Evolutionary conservation across 1,140 invertebrate species (phyloP).

Genomic region (Drosophila pandora): DNA sequence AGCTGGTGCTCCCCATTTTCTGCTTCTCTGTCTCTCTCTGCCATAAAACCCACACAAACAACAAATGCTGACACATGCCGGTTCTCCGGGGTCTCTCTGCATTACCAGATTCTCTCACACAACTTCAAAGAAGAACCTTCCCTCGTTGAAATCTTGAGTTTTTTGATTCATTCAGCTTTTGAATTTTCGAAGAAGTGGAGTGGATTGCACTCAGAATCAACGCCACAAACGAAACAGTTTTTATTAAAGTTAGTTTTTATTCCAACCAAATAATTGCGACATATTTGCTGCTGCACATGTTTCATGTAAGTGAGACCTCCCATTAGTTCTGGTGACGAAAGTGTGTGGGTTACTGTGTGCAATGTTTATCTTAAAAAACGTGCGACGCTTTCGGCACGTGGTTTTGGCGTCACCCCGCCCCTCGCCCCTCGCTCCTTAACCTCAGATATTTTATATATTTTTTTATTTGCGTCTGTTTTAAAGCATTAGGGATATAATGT

Average conservation of each 20-base stretch:
- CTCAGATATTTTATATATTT: constrained; percentile 5
- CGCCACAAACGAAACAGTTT: constrained; percentile 7
- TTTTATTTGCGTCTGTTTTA: constrained; percentile 43
- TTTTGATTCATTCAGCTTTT: constrained; percentile 68
- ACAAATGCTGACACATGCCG: constrained; percentile 8
- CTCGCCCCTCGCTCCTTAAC: neutral
- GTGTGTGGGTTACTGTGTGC: constrained; percentile 12
- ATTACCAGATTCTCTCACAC: constrained; percentile 27
- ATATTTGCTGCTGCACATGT: constrained; percentile 60
- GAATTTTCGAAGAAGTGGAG: constrained; percentile 61
- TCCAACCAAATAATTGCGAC: constrained; percentile 48
- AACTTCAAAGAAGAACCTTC: constrained; percentile 42
- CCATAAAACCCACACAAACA: constrained; percentile 17
- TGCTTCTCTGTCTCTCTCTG: constrained; percentile 6
- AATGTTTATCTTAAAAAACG: constrained; percentile 44
- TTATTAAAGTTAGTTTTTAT: constrained; percentile 15
- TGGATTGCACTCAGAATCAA: constrained; percentile 44
- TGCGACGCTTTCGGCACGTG: constrained; percentile 52
- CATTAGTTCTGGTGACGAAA: neutral
- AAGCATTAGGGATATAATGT: constrained; percentile 41
- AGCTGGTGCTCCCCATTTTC: constrained; percentile 23
- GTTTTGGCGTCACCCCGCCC: constrained; percentile 19
- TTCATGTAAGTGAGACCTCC: constrained; percentile 63
- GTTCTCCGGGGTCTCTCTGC: constrained; percentile 7
- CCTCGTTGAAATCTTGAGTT: constrained; percentile 17